These are phyloP conservation scores for Whitmania pigra DNA, from an alignment of 1,140 invertebrate genomes.

Conservation along the genomic window DNA sequence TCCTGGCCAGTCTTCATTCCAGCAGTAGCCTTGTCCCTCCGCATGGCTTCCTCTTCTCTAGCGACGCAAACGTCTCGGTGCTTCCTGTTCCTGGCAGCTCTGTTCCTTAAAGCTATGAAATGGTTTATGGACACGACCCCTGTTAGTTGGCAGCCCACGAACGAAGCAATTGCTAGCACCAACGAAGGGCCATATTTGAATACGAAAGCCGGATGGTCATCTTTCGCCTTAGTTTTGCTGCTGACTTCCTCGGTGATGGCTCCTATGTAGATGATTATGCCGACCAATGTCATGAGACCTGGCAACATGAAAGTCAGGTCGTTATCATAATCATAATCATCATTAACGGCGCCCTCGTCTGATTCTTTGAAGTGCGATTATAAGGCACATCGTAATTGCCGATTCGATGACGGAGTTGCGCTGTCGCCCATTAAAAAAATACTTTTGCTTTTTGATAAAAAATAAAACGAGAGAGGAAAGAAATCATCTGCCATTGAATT, in stretches of 20 bases:
- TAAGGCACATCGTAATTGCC: too few species aligned
- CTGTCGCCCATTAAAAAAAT: too few species aligned
- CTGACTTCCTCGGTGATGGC: conserved; percentile 41
- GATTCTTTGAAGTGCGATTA: too few species aligned
- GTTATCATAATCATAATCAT: too few species aligned
- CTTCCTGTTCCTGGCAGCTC: neutral
- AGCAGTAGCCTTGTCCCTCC: neutral
- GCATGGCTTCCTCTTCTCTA: neutral
- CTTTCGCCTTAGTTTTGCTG: conserved; percentile 34
- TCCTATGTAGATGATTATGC: conserved; percentile 40
- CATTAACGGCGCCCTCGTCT: too few species aligned
- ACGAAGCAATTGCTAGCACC: conserved; percentile 39
- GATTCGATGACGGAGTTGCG: too few species aligned
- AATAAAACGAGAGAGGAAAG: too few species aligned
- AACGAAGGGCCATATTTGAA: conserved; percentile 40
- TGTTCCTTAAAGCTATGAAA: conserved; percentile 29
- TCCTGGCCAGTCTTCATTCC: neutral
- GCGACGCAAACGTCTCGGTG: neutral
- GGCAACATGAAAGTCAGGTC: conserved; percentile 9
- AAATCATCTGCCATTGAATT: too few species aligned
- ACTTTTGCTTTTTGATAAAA: too few species aligned
- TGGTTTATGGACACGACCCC: conserved; percentile 41
- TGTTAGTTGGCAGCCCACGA: conserved; percentile 38
- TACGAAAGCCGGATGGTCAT: conserved; percentile 36
- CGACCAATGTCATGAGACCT: conserved; percentile 39